Base-by-base conservation (phyloP, 2,888 invertebrate species). In the Cyrtodaria siliqua region DNA sequence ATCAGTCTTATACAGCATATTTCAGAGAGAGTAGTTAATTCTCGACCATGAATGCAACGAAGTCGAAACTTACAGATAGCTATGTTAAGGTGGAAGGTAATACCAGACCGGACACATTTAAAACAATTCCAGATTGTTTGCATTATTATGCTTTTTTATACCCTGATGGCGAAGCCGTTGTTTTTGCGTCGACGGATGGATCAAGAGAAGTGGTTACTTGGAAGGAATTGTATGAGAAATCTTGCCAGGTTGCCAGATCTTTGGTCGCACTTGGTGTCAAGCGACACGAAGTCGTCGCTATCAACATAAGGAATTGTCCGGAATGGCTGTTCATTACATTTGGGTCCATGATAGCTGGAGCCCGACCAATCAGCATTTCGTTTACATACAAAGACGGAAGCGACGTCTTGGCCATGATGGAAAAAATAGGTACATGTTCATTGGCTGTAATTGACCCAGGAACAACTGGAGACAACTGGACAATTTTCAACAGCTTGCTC, bases 361-460 rank as follows among this genome's bases (percentile, higher is more conserved):
- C 67, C 1, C 24, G 27, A 4, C 69, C 74, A 16, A 40, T 66
- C 8, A 59, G 40, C 16, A 16, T 70, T 0, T 23, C 66, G 9
- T 70, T 79, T 44, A 70, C 79, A 2, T 79, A 74, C 55, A 62
- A 2, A 16, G 71, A 79, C 38, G 74, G 79, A 53, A 74, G 74
- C 33, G 79, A 79, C 40, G 33, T 79, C 0, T 16, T 74, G 1
- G 61, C 68, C 1, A 20, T 66, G 12, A 74, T 74, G 74, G 38
- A 67, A 50, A 56, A 38, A 38, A 14, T 77, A 20, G 52, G 20
- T 8, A 71, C 20, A 20, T 66, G 64, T 52, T 55, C 76, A 2
- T 2, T 59, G n/a, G 16, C 72, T 18, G 53, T 63, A 18, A 24
- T 77, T 23, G 71, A 77, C 52, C 71, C 67, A 3, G 71, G 67